Percentiles rank a stretch among this genome's conserved stretches.
These are phyloP conservation scores for Lasioglossum leucozonium DNA, from an alignment of 2,888 invertebrate genomes.

Conservation along the genomic window DNA sequence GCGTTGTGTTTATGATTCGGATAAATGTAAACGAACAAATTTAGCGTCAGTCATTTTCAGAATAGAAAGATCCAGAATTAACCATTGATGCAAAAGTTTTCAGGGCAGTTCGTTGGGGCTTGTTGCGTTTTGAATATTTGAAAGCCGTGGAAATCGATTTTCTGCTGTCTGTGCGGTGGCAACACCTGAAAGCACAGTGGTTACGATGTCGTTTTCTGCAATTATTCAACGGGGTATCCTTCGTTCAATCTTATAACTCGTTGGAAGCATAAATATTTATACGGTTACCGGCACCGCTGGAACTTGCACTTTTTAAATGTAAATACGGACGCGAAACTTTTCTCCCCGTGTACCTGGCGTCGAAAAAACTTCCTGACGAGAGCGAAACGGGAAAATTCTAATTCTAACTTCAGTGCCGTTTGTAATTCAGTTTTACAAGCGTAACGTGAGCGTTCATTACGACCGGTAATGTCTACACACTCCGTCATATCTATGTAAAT, in stretches of 20 bases:
- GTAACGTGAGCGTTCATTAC: constrained; percentile 53
- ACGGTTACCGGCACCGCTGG: constrained; percentile 6
- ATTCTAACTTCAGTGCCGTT: constrained; percentile 55
- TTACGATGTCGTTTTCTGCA: not conserved
- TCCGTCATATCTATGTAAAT: constrained; percentile 50
- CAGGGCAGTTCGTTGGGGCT: not conserved
- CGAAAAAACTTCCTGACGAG: constrained; percentile 28
- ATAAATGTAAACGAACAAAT: not conserved
- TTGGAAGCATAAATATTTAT: constrained; percentile 50
- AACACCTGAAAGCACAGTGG: not conserved
- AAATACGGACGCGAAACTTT: constrained; percentile 36
- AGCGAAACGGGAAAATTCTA: constrained; percentile 15
- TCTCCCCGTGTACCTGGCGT: constrained; percentile 40
- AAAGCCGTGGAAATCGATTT: constrained; percentile 2
- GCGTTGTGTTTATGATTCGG: not conserved
- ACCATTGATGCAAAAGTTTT: not conserved
- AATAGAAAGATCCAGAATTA: not conserved
- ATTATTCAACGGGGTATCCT: constrained; percentile 19
- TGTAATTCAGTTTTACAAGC: constrained; percentile 52
- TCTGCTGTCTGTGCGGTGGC: not conserved
- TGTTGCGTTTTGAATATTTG: constrained; percentile 12
- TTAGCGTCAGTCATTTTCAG: not conserved
- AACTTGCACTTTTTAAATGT: constrained; percentile 44
- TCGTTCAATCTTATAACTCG: constrained; percentile 37
- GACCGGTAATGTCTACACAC: constrained; percentile 28